Evolutionary conservation across 2,797 vertebrate species (phyloP), one percentile per base, ranked within the genome.

Genomic region (Acanthurus leucopareius): DNA sequence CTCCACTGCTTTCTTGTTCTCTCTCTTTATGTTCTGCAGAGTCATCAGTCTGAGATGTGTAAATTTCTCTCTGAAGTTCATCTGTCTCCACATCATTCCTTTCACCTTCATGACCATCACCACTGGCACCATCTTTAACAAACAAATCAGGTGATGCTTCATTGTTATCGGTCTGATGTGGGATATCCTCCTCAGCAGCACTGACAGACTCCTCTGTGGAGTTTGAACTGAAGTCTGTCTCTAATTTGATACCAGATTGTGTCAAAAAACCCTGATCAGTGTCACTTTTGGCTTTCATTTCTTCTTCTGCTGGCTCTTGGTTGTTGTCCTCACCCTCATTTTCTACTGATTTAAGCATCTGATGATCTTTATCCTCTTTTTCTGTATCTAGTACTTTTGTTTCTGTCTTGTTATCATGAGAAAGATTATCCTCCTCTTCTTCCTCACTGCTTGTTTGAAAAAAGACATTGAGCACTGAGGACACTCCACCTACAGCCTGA

Each of bases 401-500:
- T 5, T 85, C 73, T 44, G 51, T 53, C 45, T 60, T 51, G 48
- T 70, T 44, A 57, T 76, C 42, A 1, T 78, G 60, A 49, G 22
- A 64, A 59, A 82, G 58, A 32, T 85, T 19, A 22, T 52, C 38
- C 22, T 56, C 49, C 8, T 65, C 49, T 13, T 61, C 48, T 32
- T 69, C 32, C 60, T 75, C 22, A 32, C 58, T 64, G 51, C 56
- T 48, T 69, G 45, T 83, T 82, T 88, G 73, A 16, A 68, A 65
- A 85, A 86, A 62, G n/a, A 66, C 78, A 3, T 58, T 75, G 15
- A 88, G 25, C 32, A 73, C 38, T 2, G 86, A 45, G 10, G 53
- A 75, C 61, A 74, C 84, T 79, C 49, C 47, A 63, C 58, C 83
- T 20, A 71, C 67, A 63, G 35, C 59, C 7, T 77, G 65, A 19